These are phyloP conservation scores for Plemyria rubiginata DNA, from an alignment of 2,888 invertebrate genomes.

Conservation along the genomic window DNA sequence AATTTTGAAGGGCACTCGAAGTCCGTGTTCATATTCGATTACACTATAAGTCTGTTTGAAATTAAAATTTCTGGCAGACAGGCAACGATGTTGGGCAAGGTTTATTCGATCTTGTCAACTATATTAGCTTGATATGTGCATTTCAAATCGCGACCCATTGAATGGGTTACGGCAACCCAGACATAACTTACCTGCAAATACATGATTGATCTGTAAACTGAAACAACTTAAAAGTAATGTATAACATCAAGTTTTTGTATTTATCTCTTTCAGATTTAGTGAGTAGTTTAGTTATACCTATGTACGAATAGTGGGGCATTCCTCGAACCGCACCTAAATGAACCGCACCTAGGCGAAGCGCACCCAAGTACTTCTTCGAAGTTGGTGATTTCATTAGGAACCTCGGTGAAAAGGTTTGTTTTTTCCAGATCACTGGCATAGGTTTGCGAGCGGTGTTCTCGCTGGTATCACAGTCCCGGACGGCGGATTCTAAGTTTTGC, in stretches of 20 bases:
- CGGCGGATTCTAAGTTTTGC: conserved; percentile 93
- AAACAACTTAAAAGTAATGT: too few relatives aligned
- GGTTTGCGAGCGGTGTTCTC: conserved; percentile 95
- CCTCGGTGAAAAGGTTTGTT: background rate
- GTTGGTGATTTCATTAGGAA: too few relatives aligned
- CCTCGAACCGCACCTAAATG: too few relatives aligned
- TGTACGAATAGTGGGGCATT: too few relatives aligned
- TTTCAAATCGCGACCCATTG: background rate
- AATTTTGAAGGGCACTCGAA: background rate
- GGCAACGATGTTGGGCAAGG: background rate
- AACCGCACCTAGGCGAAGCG: too few relatives aligned
- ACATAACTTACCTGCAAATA: too few relatives aligned
- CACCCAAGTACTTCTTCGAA: too few relatives aligned
- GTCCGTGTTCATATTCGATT: background rate
- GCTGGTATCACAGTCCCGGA: conserved; percentile 94
- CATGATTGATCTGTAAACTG: too few relatives aligned
- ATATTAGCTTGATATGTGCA: background rate
- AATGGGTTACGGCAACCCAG: too few relatives aligned
- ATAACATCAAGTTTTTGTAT: too few relatives aligned
- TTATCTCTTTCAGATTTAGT: too few relatives aligned
- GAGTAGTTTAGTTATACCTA: too few relatives aligned
- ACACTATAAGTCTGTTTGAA: background rate
- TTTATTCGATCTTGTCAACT: background rate
- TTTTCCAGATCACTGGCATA: conserved; percentile 89
- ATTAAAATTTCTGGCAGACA: background rate